Conservation (phyloP, 2,797 vertebrate genomes). For the Hippocampus kuda region DNA sequence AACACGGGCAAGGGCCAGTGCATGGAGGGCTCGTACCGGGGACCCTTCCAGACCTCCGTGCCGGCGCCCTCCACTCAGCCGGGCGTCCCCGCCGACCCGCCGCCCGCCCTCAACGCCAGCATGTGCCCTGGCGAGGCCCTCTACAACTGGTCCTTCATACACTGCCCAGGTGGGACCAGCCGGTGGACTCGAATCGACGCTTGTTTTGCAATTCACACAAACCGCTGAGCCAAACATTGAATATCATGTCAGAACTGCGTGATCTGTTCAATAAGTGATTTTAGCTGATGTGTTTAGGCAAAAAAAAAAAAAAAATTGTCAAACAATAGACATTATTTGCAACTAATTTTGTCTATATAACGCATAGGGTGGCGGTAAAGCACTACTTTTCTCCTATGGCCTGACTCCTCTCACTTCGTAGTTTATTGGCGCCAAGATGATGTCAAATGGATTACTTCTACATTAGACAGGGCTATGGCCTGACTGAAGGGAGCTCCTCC, state of each 20-base stretch:
- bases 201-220: too few relatives aligned
- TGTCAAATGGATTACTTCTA: neutral
- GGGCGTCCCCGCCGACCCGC: conserved; percentile 52
- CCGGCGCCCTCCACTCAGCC: conserved; percentile 66
- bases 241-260: too few relatives aligned
- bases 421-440: neutral
- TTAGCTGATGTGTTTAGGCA: too few relatives aligned
- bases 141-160: conserved; percentile 96
- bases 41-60: conserved; percentile 76
- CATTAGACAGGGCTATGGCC: too few relatives aligned
- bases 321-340: too few relatives aligned
- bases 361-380: too few relatives aligned
- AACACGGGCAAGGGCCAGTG: conserved; percentile 92
- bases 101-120: conserved; percentile 80
- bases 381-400: neutral
- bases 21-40: conserved; percentile 85
- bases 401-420: neutral
- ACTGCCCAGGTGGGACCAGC: conserved; percentile 80
- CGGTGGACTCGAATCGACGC: neutral
- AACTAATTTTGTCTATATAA: too few relatives aligned
- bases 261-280: too few relatives aligned
- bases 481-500: too few relatives aligned
- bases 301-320: too few relatives aligned
- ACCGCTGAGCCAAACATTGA: too few relatives aligned
- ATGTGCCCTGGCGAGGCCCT: conserved; percentile 77